Base-by-base conservation (phyloP, 1,140 invertebrate genomes). In the Macrobrachium rosenbergii region DNA sequence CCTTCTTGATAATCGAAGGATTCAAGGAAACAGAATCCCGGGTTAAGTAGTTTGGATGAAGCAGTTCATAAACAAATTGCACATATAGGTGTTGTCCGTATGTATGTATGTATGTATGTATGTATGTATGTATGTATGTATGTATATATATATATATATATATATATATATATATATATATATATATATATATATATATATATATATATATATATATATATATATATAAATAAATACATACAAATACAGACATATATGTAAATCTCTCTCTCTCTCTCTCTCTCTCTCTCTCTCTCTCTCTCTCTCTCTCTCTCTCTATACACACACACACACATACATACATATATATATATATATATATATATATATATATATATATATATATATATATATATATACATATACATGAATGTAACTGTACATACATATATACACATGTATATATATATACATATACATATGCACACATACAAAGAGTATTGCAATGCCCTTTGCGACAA, bases 311-410 rank as follows among this genome's bases (percentile, higher is more conserved):
- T n/a, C n/a, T n/a, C n/a, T n/a, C n/a, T n/a, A n/a, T n/a, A n/a
- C n/a, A n/a, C n/a, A n/a, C n/a, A n/a, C n/a, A n/a, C n/a, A n/a
- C n/a, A n/a, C n/a, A 63, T 63, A 80, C 28, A 37, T 63, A 63
- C 62, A 80, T 62, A 64, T 80, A 21, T 80, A 64, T 78, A 59
- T 78, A 52, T 78, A 52, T 59, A 78, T 59, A 78, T 78, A 59
- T 78, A 52, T 78, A 52, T 59, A 78, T 78, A 78, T 78, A 59
- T 78, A 78, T 78, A 78, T 59, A 78, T 78, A 58, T 58, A 17
- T 58, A 78, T 78, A 58, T 59, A 23, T n/a, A 78, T 59, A 60
- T 59, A 78, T 11, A 59, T 21, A 59, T 52, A 43, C n/a, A 28
- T 80, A 80, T 60, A 52, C 59, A 80, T 80, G 21, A 60, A 80